Percentiles rank a stretch among this genome's conserved stretches.
These are phyloP conservation scores for Prochilodus magdalenae DNA, from an alignment of 2,113 vertebrate species.

Conservation along the genomic window DNA sequence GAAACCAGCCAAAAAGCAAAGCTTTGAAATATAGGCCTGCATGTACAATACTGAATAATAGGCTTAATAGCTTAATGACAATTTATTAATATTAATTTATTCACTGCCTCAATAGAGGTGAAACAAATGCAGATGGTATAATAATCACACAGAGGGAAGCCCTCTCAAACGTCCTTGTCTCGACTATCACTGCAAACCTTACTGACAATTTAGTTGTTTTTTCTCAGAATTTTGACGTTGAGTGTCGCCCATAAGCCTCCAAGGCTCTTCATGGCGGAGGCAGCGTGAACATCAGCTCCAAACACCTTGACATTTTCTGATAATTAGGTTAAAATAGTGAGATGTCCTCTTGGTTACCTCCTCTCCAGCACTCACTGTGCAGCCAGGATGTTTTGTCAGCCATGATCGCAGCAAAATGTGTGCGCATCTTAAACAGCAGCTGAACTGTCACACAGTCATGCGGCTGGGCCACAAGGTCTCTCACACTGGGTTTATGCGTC, in stretches of 20 bases:
- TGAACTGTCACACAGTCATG: neutral
- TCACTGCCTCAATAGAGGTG: neutral
- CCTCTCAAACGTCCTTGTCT: neutral
- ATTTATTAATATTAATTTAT: neutral
- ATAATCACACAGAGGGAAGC: neutral
- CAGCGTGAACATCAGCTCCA: constrained; percentile 13
- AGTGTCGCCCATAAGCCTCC: neutral
- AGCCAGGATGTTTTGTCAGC: constrained; percentile 22
- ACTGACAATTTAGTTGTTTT: neutral
- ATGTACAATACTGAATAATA: neutral
- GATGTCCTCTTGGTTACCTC: neutral
- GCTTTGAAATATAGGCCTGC: neutral
- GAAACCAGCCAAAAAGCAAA: neutral
- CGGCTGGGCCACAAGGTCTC: too few relatives aligned
- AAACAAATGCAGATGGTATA: neutral
- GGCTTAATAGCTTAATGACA: neutral
- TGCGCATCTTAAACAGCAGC: neutral
- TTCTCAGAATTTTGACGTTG: neutral
- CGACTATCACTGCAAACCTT: neutral
- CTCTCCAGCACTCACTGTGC: constrained; percentile 14
- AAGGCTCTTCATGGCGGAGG: constrained; percentile 4
- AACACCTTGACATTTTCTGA: constrained; percentile 33
- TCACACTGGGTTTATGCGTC: too few relatives aligned
- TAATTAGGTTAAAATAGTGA: constrained; percentile 34
- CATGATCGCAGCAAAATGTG: constrained; percentile 2